A percentile compares a stretch with the other conserved stretches of the same genome.
These are phyloP conservation scores for Dinothrombium tinctorium DNA, from an alignment of 1,140 invertebrate genomes.

Conservation along the genomic window DNA sequence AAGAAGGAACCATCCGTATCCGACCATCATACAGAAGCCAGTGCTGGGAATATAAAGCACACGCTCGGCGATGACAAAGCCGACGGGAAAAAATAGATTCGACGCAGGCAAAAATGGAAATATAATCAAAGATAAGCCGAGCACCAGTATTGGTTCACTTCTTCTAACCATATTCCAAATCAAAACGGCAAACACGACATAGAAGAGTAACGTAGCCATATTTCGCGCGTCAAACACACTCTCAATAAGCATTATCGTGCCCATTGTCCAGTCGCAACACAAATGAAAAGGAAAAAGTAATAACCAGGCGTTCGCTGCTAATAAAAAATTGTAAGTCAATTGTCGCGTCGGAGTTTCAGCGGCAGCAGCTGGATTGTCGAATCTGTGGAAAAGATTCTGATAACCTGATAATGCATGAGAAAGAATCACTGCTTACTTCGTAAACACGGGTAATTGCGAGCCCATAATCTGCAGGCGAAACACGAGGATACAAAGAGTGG, in stretches of 20 bases:
- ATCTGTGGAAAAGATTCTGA: conserved; percentile 13
- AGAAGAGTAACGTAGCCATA: neutral
- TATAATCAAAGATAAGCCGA: conserved; percentile 37
- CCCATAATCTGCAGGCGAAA: conserved; percentile 79
- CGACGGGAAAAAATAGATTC: conserved; percentile 81
- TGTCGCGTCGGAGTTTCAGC: conserved; percentile 18
- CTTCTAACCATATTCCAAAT: too few species aligned
- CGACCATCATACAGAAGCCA: conserved; percentile 70
- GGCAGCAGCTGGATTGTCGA: conserved; percentile 23
- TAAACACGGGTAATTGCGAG: conserved; percentile 81
- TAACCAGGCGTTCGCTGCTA: conserved; percentile 54
- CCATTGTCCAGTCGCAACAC: conserved; percentile 88
- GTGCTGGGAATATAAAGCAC: conserved; percentile 85
- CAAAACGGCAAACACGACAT: too few species aligned
- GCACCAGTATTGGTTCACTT: too few species aligned
- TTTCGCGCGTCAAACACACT: conserved; percentile 34
- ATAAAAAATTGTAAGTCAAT: conserved; percentile 61
- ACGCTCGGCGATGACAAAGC: conserved; percentile 85
- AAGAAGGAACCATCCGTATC: conserved; percentile 33
- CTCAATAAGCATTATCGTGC: conserved; percentile 51
- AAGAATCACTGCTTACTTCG: too few species aligned
- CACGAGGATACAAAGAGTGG: conserved; percentile 56
- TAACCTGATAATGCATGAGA: too few species aligned
- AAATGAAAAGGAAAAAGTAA: conserved; percentile 50
- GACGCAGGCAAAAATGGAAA: conserved; percentile 83